phyloP scores from a whole-genome alignment of 2,888 invertebrate genomes.

The Drosophila affinis region DNA sequence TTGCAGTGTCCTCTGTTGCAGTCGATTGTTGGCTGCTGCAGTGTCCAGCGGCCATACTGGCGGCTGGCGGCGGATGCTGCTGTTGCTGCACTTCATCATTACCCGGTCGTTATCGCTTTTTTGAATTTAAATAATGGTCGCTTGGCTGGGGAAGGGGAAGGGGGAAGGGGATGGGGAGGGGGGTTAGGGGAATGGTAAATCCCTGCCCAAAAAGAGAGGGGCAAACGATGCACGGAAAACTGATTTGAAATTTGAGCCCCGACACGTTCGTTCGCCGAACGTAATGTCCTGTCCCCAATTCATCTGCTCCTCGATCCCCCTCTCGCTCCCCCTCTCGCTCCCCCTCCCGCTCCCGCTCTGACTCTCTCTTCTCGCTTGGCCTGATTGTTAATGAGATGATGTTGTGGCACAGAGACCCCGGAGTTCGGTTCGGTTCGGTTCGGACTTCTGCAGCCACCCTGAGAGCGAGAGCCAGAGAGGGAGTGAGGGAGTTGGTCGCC shows the following conservation, averaged over 20 bases:
- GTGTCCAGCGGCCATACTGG: slow-evolving; percentile 44
- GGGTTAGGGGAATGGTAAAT: too few relatives aligned
- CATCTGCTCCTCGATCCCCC: slow-evolving; percentile 1
- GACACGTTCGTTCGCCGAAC: slow-evolving; percentile 41
- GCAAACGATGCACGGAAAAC: slow-evolving; percentile 12
- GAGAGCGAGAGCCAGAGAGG: neutral
- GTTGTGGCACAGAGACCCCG: slow-evolving; percentile 33
- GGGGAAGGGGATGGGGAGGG: too few relatives aligned
- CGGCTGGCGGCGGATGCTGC: slow-evolving; percentile 21
- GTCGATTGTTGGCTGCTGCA: slow-evolving; percentile 18
- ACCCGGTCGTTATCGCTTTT: slow-evolving; percentile 77
- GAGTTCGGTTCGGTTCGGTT: neutral
- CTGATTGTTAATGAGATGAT: slow-evolving; percentile 55
- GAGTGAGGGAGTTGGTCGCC: neutral
- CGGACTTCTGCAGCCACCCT: slow-evolving; percentile 4
- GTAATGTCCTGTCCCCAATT: slow-evolving; percentile 15
- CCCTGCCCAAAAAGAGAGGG: neutral
- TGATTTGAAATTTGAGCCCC: slow-evolving; percentile 64
- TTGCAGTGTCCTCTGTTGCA: neutral
- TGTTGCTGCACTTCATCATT: slow-evolving; percentile 69
- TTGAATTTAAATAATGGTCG: slow-evolving; percentile 70
- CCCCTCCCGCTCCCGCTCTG: neutral
- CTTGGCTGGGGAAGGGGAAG: slow-evolving; percentile 4
- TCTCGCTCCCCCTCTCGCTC: neutral
- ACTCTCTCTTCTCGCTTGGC: slow-evolving; percentile 16